A percentile compares a stretch with the other conserved stretches of the same genome.
phyloP scores from a whole-genome alignment of 2,888 invertebrate species.

The Folsomia candida region DNA sequence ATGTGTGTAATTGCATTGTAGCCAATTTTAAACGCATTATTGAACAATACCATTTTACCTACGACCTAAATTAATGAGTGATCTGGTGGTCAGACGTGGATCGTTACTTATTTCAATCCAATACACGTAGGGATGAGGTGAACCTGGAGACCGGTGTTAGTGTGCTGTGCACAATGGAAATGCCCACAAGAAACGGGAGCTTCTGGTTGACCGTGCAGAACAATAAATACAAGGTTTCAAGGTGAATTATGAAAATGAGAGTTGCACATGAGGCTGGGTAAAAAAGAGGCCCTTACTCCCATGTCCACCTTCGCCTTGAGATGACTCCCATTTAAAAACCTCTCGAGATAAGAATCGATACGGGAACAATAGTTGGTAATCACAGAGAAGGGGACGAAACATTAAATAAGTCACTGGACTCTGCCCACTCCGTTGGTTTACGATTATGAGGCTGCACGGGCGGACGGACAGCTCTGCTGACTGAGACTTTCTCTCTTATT shows the following conservation, averaged over 20 bases:
- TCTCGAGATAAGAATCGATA: neutral
- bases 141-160: neutral
- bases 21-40: slow-evolving; percentile 7
- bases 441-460: neutral
- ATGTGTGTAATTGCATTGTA: slow-evolving; percentile 3
- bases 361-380: neutral
- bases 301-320: neutral
- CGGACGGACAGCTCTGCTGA: neutral
- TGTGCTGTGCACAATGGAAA: neutral
- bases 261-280: neutral
- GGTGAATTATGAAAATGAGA: slow-evolving; percentile 3
- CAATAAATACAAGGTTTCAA: neutral
- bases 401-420: slow-evolving; percentile 14
- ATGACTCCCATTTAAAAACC: neutral
- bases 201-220: neutral
- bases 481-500: neutral
- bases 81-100: neutral
- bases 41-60: neutral
- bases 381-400: neutral
- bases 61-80: neutral
- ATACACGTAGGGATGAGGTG: too few relatives aligned
- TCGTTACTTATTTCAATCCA: too few relatives aligned
- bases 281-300: neutral
- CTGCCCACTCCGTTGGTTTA: slow-evolving; percentile 9
- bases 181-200: slow-evolving; percentile 1